These are phyloP conservation scores for Conopomorpha cramerella DNA, from an alignment of 1,140 invertebrate genomes.

Conservation along the genomic window DNA sequence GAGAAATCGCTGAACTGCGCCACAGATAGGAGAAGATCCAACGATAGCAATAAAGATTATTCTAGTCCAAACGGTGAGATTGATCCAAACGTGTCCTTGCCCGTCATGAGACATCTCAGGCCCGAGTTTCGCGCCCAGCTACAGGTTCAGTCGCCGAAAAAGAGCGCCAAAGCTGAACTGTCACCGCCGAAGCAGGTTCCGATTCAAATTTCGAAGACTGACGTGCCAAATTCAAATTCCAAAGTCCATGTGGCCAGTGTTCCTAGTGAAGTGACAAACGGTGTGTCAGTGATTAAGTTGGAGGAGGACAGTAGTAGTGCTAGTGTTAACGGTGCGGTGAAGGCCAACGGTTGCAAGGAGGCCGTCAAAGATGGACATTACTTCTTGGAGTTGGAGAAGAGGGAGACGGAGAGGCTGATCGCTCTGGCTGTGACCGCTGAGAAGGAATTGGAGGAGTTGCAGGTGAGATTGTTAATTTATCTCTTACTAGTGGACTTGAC, in stretches of 20 bases:
- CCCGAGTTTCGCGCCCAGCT: conserved; percentile 85
- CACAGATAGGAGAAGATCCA: conserved; percentile 21
- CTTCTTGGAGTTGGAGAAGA: conserved; percentile 74
- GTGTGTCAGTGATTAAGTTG: conserved; percentile 50
- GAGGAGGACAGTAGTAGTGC: conserved; percentile 16
- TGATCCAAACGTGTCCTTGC: conserved; percentile 57
- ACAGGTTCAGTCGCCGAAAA: conserved; percentile 69
- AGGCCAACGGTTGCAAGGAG: conserved; percentile 15
- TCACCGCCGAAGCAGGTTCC: conserved; percentile 39
- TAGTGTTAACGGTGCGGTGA: conserved; percentile 16
- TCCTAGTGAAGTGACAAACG: conserved; percentile 26
- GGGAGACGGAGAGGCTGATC: conserved; percentile 72
- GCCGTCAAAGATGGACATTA: conserved; percentile 70
- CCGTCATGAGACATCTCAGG: conserved; percentile 78
- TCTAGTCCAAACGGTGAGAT: conserved; percentile 31
- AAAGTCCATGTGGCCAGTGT: neutral
- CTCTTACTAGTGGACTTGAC: too few species aligned
- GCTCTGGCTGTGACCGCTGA: conserved; percentile 70
- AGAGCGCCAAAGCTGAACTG: conserved; percentile 32
- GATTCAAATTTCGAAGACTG: conserved; percentile 34
- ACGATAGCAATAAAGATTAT: conserved; percentile 27
- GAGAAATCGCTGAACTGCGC: conserved; percentile 46
- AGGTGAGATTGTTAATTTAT: conserved; percentile 20
- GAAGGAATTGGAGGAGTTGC: conserved; percentile 64
- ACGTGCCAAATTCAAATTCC: conserved; percentile 5